These are phyloP conservation scores for Clarias macrocephalus DNA, from an alignment of 2,113 vertebrate genomes.

Conservation along the genomic window DNA sequence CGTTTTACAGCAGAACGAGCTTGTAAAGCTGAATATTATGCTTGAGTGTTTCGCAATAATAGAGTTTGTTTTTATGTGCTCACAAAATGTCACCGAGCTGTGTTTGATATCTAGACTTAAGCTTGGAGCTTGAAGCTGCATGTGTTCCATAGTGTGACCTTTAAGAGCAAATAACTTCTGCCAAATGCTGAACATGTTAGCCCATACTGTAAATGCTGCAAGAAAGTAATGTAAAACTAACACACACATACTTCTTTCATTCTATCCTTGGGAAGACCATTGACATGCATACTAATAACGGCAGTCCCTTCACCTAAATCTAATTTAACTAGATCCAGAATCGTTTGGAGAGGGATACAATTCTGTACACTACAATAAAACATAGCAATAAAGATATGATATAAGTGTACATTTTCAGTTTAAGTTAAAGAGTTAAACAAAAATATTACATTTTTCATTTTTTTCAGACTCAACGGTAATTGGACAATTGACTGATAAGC, in stretches of 20 bases:
- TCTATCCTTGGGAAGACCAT: neutral
- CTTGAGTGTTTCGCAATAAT: neutral
- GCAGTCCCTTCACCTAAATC: neutral
- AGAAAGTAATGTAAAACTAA: neutral
- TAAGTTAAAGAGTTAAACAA: too few species aligned
- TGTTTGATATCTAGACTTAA: conserved; percentile 7
- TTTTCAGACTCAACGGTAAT: too few species aligned
- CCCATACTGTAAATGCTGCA: neutral
- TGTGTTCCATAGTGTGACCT: neutral
- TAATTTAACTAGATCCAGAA: neutral
- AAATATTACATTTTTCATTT: too few species aligned
- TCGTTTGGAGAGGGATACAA: too few species aligned
- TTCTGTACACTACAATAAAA: too few species aligned
- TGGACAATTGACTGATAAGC: too few species aligned
- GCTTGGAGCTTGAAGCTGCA: neutral
- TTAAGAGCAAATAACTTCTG: neutral
- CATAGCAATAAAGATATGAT: too few species aligned
- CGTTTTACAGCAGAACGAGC: neutral
- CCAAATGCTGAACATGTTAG: too few species aligned
- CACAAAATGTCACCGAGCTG: neutral
- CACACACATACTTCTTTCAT: neutral
- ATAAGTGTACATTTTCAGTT: too few species aligned
- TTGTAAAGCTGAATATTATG: neutral
- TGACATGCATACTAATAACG: neutral
- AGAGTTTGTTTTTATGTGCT: neutral